These are phyloP conservation scores for Eonycteris spelaea DNA, from an alignment of 2,113 vertebrate genomes.

Conservation along the genomic window DNA sequence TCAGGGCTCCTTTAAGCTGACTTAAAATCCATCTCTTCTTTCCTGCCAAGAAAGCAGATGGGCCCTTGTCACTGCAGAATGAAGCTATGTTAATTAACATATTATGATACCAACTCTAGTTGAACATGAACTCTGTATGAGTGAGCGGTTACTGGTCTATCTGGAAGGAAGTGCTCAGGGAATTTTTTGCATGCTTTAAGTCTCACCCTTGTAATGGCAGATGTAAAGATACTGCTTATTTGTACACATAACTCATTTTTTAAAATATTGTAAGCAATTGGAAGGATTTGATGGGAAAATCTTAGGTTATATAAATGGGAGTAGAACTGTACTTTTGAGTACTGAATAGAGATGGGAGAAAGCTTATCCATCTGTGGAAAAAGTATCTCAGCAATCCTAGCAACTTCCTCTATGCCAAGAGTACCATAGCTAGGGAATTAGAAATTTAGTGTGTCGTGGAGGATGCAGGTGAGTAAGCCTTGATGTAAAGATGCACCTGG, in stretches of 20 bases:
- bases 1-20: slow-evolving; percentile 12
- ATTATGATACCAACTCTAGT: slow-evolving; percentile 65
- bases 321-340: background rate
- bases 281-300: slow-evolving; percentile 26
- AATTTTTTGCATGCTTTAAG: slow-evolving; percentile 44
- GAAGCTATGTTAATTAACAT: slow-evolving; percentile 78
- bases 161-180: slow-evolving; percentile 61
- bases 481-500: background rate
- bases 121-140: slow-evolving; percentile 63
- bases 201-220: background rate
- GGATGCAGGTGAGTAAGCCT: background rate
- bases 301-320: background rate
- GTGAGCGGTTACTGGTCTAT: slow-evolving; percentile 60
- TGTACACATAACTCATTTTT: slow-evolving; percentile 31
- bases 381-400: background rate
- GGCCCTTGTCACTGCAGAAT: slow-evolving; percentile 68
- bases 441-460: background rate
- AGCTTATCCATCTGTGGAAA: background rate
- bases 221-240: slow-evolving; percentile 54
- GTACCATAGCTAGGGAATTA: background rate
- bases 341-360: background rate
- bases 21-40: slow-evolving; percentile 23
- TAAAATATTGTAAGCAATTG: background rate
- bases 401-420: background rate
- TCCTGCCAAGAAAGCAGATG: slow-evolving; percentile 73